Evolutionary conservation across 2,797 vertebrate species (phyloP).

Genomic region (Lepus oiostolus): DNA sequence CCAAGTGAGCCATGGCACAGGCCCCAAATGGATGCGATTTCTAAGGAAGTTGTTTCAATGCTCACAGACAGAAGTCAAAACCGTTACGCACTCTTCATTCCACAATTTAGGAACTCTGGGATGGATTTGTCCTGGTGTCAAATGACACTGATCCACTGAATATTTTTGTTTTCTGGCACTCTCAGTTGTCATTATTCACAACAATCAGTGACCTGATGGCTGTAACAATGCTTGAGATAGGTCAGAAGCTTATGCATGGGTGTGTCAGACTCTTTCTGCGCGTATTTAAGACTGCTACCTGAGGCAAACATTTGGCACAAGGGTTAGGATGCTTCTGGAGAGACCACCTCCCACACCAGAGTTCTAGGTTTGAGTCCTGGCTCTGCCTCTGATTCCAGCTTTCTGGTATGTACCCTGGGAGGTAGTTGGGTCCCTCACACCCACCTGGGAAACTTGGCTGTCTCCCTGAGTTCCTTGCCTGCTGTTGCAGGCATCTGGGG

Average conservation of each 20-base stretch:
- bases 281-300: not conserved
- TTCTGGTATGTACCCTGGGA: too few relatives aligned
- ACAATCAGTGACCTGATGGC: not conserved
- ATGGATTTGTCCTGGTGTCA: not conserved
- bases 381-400: too few relatives aligned
- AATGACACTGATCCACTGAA: not conserved
- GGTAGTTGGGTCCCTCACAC: too few relatives aligned
- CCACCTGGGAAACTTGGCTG: too few relatives aligned
- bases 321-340: too few relatives aligned
- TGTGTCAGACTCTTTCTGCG: not conserved
- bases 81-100: not conserved
- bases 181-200: not conserved
- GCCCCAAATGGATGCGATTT: not conserved
- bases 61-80: not conserved
- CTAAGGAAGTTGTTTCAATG: not conserved
- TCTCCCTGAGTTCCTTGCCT: too few relatives aligned
- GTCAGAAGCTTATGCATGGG: not conserved
- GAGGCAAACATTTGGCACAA: too few relatives aligned
- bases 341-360: too few relatives aligned
- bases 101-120: not conserved
- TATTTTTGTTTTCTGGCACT: not conserved
- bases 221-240: not conserved
- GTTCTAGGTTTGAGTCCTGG: too few relatives aligned
- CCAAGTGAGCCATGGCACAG: too few relatives aligned
- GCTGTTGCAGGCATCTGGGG: too few relatives aligned